Conservation (phyloP, 2,888 invertebrate genomes). For the Scrobipalpa atriplicella region DNA sequence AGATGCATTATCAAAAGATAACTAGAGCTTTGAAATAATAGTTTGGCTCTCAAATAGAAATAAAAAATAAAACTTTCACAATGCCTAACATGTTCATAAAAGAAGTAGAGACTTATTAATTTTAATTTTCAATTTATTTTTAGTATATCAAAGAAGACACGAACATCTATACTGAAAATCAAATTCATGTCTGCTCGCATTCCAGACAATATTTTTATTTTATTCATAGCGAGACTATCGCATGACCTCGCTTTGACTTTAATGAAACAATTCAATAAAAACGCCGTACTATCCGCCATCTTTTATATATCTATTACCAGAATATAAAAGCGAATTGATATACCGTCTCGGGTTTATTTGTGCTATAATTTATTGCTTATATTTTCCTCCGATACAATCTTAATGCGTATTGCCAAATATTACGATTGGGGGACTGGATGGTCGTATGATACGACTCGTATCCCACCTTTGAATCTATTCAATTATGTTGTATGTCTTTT, state of each 20-base stretch:
- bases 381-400: slow-evolving; percentile 20
- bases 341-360: slow-evolving; percentile 25
- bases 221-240: slow-evolving; percentile 61
- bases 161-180: not conserved
- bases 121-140: too few relatives aligned
- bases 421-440: slow-evolving; percentile 15
- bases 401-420: slow-evolving; percentile 28
- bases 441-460: too few relatives aligned
- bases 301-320: slow-evolving; percentile 73
- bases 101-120: too few relatives aligned
- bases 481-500: slow-evolving; percentile 23
- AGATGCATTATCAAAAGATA: too few relatives aligned
- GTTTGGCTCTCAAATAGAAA: too few relatives aligned
- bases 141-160: too few relatives aligned
- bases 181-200: not conserved
- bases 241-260: slow-evolving; percentile 55
- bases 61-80: too few relatives aligned
- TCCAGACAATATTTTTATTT: slow-evolving; percentile 60
- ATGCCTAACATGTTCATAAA: too few relatives aligned
- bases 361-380: slow-evolving; percentile 25
- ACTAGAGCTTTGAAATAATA: too few relatives aligned
- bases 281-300: slow-evolving; percentile 37
- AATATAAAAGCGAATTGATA: slow-evolving; percentile 60
- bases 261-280: slow-evolving; percentile 42
- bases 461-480: slow-evolving; percentile 20